These are phyloP conservation scores for Ormyrus thymus DNA, from an alignment of 2,888 invertebrate genomes.

Conservation along the genomic window DNA sequence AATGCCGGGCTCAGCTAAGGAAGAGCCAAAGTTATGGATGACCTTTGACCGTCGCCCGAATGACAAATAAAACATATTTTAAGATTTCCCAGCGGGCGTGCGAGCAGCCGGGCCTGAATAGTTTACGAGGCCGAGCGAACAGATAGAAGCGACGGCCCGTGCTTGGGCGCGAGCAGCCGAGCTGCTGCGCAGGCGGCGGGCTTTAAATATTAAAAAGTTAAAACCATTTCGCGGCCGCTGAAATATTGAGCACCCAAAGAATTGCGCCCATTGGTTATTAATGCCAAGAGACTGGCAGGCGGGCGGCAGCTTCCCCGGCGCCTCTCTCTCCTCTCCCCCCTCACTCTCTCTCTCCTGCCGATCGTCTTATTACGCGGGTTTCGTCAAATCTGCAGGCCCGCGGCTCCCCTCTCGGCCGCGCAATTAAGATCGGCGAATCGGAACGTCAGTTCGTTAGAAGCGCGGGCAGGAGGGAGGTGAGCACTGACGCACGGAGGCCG, in stretches of 20 bases:
- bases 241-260: slow-evolving; percentile 69
- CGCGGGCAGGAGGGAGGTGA: slow-evolving; percentile 18
- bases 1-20: neutral
- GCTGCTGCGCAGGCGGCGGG: slow-evolving; percentile 55
- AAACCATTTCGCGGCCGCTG: slow-evolving; percentile 69
- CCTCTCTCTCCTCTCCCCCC: no score
- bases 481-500: slow-evolving; percentile 7
- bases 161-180: no score
- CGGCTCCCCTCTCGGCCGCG: neutral
- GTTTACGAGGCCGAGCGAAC: slow-evolving; percentile 62
- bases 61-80: slow-evolving; percentile 73
- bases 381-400: no score
- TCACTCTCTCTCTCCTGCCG: no score
- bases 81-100: slow-evolving; percentile 71
- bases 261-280: slow-evolving; percentile 64
- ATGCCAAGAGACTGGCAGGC: slow-evolving; percentile 53
- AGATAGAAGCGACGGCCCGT: slow-evolving; percentile 59
- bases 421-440: slow-evolving; percentile 43
- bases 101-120: slow-evolving; percentile 62
- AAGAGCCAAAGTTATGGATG: slow-evolving; percentile 57
- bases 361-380: no score
- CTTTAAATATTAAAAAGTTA: slow-evolving; percentile 73
- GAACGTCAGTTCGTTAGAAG: slow-evolving; percentile 32
- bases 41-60: slow-evolving; percentile 64
- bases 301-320: slow-evolving; percentile 5